Evolutionary conservation across 2,888 invertebrate genomes (phyloP).

Genomic region (Hemaris fuciformis): DNA sequence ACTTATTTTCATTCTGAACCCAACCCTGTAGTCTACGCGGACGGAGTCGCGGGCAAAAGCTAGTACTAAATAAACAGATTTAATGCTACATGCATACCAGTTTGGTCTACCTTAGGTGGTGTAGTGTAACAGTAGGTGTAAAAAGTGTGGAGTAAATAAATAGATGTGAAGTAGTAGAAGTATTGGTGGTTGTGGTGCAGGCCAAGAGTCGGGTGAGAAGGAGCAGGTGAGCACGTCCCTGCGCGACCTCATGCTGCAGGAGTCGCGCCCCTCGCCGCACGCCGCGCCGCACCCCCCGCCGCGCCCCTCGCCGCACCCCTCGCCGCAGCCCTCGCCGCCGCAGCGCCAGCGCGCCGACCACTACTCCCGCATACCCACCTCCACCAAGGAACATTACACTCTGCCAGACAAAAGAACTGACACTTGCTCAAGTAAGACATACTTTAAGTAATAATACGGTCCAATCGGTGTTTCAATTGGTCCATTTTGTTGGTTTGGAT

Average conservation of each 20-base stretch:
- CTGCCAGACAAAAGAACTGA: conserved; percentile 56
- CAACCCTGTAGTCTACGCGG: too few species aligned
- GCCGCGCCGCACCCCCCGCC: too few species aligned
- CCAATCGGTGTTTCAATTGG: too few species aligned
- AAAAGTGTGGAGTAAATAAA: too few species aligned
- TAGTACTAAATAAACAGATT: too few species aligned
- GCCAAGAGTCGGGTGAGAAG: conserved; percentile 23
- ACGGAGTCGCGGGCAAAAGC: too few species aligned
- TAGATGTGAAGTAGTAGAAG: neutral
- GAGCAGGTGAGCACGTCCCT: conserved; percentile 47
- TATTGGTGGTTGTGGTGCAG: neutral
- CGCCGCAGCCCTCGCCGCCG: conserved; percentile 61
- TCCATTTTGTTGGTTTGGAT: neutral
- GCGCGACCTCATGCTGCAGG: conserved; percentile 53
- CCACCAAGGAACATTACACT: conserved; percentile 56
- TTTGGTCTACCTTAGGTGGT: too few species aligned
- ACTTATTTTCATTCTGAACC: too few species aligned
- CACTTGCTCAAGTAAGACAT: conserved; percentile 45
- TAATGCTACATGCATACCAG: too few species aligned
- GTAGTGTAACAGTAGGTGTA: too few species aligned
- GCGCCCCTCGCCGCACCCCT: conserved; percentile 43
- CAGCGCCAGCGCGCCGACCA: conserved; percentile 58
- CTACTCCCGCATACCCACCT: conserved; percentile 64
- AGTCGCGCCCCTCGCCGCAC: conserved; percentile 27
- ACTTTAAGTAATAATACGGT: neutral